Conservation (phyloP, 2,888 invertebrate genomes). For the Macaria notata region DNA sequence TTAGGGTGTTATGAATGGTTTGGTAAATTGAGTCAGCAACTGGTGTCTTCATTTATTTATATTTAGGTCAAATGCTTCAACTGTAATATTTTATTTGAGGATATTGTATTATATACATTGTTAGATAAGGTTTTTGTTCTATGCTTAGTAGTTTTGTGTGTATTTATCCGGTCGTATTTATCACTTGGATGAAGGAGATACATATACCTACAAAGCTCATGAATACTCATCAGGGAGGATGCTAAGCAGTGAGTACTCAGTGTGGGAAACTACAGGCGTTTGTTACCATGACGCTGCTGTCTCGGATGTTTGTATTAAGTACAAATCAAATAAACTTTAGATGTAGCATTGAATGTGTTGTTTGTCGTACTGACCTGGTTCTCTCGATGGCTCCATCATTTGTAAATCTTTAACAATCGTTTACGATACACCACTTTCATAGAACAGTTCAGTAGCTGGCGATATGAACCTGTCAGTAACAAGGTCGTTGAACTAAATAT, state of each 20-base stretch:
- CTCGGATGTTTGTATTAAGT: background rate
- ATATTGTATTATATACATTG: too few relatives aligned
- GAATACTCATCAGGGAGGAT: too few relatives aligned
- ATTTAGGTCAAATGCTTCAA: background rate
- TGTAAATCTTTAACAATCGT: constrained; percentile 56
- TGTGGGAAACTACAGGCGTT: constrained; percentile 7
- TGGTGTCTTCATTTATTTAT: constrained; percentile 1
- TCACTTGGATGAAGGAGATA: background rate
- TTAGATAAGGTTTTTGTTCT: too few relatives aligned
- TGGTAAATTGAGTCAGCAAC: constrained; percentile 1
- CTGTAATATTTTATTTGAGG: too few relatives aligned
- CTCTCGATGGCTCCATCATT: constrained; percentile 79
- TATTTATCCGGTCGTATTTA: background rate
- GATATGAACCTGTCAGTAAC: constrained; percentile 82
- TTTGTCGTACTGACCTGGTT: constrained; percentile 62
- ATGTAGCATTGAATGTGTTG: background rate
- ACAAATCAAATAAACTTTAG: background rate
- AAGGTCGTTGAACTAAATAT: constrained; percentile 83
- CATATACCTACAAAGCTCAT: background rate
- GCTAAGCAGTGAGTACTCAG: background rate
- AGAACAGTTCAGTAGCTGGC: constrained; percentile 72
- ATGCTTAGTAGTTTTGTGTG: too few relatives aligned
- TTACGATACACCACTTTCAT: constrained; percentile 71
- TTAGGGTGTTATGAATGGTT: background rate
- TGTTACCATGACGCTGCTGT: constrained; percentile 11